These are phyloP conservation scores for Melanotaenia maccullochi DNA, from an alignment of 2,797 vertebrate genomes.

Conservation along the genomic window DNA sequence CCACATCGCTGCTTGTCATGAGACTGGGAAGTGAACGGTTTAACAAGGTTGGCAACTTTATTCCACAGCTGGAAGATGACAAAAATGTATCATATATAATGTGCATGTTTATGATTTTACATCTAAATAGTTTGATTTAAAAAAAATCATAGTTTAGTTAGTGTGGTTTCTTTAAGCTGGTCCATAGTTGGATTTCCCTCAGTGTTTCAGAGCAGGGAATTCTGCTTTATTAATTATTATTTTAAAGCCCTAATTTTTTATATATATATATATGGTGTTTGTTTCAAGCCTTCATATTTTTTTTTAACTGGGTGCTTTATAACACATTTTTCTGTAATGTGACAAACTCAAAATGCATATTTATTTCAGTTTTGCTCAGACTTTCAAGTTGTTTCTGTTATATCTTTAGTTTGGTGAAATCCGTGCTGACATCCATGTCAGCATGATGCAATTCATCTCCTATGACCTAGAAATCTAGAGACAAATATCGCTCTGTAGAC, in stretches of 20 bases:
- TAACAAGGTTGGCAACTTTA: background rate
- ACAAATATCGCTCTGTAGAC: slow-evolving; percentile 9
- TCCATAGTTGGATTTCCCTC: background rate
- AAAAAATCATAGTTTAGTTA: background rate
- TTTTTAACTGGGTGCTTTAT: background rate
- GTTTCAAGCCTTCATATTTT: background rate
- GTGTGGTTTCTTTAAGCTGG: background rate
- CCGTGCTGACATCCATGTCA: slow-evolving; percentile 22
- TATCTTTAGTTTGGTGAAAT: slow-evolving; percentile 20
- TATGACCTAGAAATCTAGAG: slow-evolving; percentile 27
- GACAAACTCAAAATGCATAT: background rate
- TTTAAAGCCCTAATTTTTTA: background rate
- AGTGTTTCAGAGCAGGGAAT: background rate
- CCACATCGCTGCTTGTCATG: background rate
- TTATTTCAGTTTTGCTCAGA: background rate
- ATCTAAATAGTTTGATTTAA: background rate
- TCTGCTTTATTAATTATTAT: background rate
- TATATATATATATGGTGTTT: background rate
- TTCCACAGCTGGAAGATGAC: background rate
- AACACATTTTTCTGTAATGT: background rate
- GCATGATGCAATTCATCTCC: slow-evolving; percentile 6
- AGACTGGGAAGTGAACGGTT: background rate
- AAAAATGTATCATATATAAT: background rate
- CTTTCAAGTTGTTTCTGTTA: slow-evolving; percentile 4
- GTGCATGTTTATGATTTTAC: background rate